Base-by-base conservation (phyloP, 2,888 invertebrate genomes). In the Drosophila mercatorum region DNA sequence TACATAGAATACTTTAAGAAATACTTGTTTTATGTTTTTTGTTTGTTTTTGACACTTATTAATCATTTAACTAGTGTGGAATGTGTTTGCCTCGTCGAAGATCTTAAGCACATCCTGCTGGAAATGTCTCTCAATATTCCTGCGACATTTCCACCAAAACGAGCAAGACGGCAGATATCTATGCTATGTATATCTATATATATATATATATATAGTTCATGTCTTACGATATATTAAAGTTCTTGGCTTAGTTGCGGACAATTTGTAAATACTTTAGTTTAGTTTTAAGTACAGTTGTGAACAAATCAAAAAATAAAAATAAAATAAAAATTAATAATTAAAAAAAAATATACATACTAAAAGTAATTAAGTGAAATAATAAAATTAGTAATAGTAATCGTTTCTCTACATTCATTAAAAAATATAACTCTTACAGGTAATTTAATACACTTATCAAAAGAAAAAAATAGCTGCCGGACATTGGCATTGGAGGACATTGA, bases 1-100 rank as follows among this genome's bases (percentile, higher is more conserved):
- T 79, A 79, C 65, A 78, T 68, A 55, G 66, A 78, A 78, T 78
- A 78, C 78, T 78, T 79, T 64, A 68, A 49, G 75, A 75, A 78
- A 78, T 78, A 78, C 78, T 78, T 78, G 58, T 57, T 70, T 59
- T 67, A 56, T 49, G 44, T 44, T 28, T 28, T 14, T n/a, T 47
- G 28, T 26, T 10, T 44, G 12, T 26, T 47, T 63, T 69, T 79
- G 69, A 75, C 66, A 77, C 66, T 63, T 60, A 55, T 69, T 47
- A 59, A 66, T 65, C 65, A 65, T 62, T 79, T 63, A 79, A 71
- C 64, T 79, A 78, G 67, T 75, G 66, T 75, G 80, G 71, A 68
- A 68, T 78, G 78, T 78, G 46, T 65, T 71, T 62, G 75, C 78
- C 76, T 65, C 47, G 63, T 68, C 60, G 26, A 52, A 46, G 43